Percentiles rank a stretch among this genome's conserved stretches.
phyloP scores from a whole-genome alignment of 2,888 invertebrate species.

The Cancer borealis region DNA sequence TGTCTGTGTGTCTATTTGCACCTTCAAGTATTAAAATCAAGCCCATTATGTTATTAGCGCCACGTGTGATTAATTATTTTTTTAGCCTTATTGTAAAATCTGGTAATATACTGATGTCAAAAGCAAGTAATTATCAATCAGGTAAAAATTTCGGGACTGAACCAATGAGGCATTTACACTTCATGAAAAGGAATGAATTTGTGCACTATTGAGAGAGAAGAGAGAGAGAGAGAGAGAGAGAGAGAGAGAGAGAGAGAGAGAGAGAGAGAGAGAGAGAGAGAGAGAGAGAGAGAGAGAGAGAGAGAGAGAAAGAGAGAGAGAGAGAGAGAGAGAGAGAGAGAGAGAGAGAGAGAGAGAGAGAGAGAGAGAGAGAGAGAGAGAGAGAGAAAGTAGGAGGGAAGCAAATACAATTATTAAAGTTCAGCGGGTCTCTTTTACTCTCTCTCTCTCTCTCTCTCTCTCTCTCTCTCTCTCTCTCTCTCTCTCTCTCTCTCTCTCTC shows the following conservation, averaged over 20 bases:
- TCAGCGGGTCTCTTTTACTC: not conserved
- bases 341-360: constrained; percentile 40
- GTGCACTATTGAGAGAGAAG: not conserved
- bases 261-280: constrained; percentile 40
- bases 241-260: constrained; percentile 45
- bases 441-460: no score
- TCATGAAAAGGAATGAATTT: not conserved
- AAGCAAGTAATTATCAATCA: not conserved
- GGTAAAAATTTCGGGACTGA: not conserved
- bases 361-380: constrained; percentile 40
- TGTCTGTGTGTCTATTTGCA: not conserved
- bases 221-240: constrained; percentile 39
- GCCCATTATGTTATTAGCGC: not conserved
- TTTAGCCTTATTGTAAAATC: not conserved
- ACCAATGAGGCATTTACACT: not conserved
- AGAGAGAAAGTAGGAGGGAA: not conserved
- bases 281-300: constrained; percentile 40
- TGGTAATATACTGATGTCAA: not conserved
- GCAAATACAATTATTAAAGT: constrained; percentile 7
- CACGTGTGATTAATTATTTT: not conserved
- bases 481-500: constrained; percentile 11
- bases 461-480: constrained; percentile 3
- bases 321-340: constrained; percentile 45
- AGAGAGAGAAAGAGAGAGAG: constrained; percentile 36
- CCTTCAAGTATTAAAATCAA: not conserved